Evolutionary conservation across 53 echinoderm and acorn worm species (phyloP), one percentile per base, ranked within the genome.

Genomic region (Temnopleurus reevesii): DNA sequence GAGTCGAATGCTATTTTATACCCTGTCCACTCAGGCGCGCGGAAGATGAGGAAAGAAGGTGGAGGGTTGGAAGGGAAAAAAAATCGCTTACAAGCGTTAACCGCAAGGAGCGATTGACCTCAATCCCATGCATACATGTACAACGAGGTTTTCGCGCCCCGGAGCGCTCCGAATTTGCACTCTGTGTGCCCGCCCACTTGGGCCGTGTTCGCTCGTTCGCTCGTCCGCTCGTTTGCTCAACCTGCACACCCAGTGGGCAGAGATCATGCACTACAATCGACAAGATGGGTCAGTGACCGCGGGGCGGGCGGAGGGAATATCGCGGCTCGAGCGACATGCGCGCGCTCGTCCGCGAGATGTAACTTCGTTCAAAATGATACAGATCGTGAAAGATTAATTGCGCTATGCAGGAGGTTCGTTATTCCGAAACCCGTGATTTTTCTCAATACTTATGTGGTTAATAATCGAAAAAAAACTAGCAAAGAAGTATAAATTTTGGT

Each of bases 101-200:
- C 85, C 85, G 61, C 85, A 85, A 85, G 85, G 60, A 85, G 85
- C 85, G 85, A 85, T 85, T 85, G 85, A 85, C 85, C 85, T 85
- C 85, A 85, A 85, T 85, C 85, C 85, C 85, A 35, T 45, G 85
- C 60, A 44, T 85, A 60, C 60, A 85, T 85, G 46, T 85, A 45
- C 60, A 60, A 41, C 43, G 59, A 59, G 85, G 85, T 59, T 85
- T 8, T 49, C 41, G 34, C 54, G 83, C 83, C 83, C 56, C 1
- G n/a, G 33, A 55, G 83, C 55, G 2, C 56, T 83, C 83, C 17
- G 29, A 83, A 55, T 30, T 35, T 55, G 54, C 54, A 53, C 38
- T 47, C 71, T 56, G 83, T 83, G 83, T 83, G 55, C 55, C 54
- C 83, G 83, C 83, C 85, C 85, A 85, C 85, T 57, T 1, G 85